These are phyloP conservation scores for Stercorarius parasiticus DNA, from an alignment of 2,113 vertebrate species.

Conservation along the genomic window DNA sequence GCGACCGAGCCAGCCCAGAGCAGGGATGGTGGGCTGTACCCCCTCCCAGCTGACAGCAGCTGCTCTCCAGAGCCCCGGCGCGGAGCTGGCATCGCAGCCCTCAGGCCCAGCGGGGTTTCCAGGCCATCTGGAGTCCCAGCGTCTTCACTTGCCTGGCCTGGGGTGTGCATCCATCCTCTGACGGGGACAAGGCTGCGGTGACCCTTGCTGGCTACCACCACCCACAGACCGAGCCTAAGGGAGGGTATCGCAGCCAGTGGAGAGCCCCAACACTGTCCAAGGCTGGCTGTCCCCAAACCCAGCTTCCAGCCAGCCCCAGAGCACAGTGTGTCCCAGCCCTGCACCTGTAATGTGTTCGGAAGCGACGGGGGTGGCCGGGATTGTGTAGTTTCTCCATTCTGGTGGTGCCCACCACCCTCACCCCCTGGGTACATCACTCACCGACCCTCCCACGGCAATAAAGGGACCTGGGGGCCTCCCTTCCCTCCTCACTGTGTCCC, in stretches of 20 bases:
- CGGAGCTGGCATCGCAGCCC: neutral
- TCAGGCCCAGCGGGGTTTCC: neutral
- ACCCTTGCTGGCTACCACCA: neutral
- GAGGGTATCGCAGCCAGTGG: neutral
- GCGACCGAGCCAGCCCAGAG: neutral
- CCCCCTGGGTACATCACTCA: rapidly evolving
- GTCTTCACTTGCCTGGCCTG: neutral
- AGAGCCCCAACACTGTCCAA: rapidly evolving
- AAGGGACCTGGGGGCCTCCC: neutral
- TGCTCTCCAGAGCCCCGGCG: neutral
- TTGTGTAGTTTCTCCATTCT: rapidly evolving
- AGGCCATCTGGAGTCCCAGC: neutral
- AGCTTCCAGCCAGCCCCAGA: neutral
- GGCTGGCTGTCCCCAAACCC: neutral
- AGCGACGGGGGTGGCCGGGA: rapidly evolving
- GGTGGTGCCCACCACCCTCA: neutral
- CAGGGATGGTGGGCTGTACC: neutral
- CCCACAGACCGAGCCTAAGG: neutral
- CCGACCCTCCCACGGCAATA: rapidly evolving
- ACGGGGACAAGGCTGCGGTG: rapidly evolving
- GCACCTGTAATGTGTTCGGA: rapidly evolving
- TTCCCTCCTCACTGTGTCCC: neutral
- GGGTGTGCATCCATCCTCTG: rapidly evolving
- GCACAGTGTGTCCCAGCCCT: rapidly evolving
- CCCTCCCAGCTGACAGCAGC: neutral